Base-by-base conservation (phyloP, 2,797 vertebrate genomes). In the Melanotaenia pygmaea region DNA sequence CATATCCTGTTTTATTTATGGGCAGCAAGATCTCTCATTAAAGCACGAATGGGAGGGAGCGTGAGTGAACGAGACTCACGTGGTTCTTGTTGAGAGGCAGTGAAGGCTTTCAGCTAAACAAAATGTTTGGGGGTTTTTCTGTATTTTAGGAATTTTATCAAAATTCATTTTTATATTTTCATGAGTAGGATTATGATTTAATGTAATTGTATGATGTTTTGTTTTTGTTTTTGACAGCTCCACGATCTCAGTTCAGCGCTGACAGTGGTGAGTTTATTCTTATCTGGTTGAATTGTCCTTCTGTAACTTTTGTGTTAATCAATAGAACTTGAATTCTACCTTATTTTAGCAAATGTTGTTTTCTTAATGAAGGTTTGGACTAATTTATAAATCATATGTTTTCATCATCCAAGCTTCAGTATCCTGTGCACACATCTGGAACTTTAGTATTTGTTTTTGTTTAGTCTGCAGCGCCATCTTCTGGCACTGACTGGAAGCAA, bases 1-100 rank as follows among this genome's bases (percentile, higher is more conserved):
- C 84, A 86, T 69, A 74, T 82, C 69, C 74, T 93, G 83, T 77
- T 90, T 93, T 92, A 92, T 93, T 92, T 82, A 91, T 93, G 90
- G 89, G 81, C 85, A 40, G 80, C 91, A 89, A 90, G 79, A 91
- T 90, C 83, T 86, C 88, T 90, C 83, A 91, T 92, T 89, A 90
- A 85, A 86, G 75, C 81, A 77, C 61, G 72, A 79, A 82, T 76
- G 77, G 86, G 86, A 84, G 76, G 86, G 74, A 71, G 69, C 66
- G 67, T 66, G 65, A 79, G 65, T 66, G 77, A 86, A 72, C 32
- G 20, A 72, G 62, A 77, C 73, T 74, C 50, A 30, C 74, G 68
- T 83, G 56, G 66, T 62, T 65, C 0, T 22, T 22, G 66, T 77
- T 81, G 63, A 86, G 77, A 83, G 70, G 67, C 75, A 84, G 69